A percentile compares a stretch with the other conserved stretches of the same genome.
Evolutionary conservation across 2,113 vertebrate genomes (phyloP).

Genomic region (Psilopogon haemacephalus): DNA sequence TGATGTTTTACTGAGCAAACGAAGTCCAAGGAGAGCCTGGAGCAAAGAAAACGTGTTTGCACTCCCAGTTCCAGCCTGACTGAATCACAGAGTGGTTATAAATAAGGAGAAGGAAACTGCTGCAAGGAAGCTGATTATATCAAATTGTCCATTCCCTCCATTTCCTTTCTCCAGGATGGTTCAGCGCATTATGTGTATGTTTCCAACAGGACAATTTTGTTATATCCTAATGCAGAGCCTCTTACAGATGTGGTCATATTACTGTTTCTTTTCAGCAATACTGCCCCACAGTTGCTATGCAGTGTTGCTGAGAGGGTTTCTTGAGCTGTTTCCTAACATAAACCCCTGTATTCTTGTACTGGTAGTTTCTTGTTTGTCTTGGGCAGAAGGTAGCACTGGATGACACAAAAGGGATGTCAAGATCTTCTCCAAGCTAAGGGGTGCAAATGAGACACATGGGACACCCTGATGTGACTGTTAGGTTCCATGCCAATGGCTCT

Average conservation of each 20-base stretch:
- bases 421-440: not conserved
- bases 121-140: constrained; percentile 43
- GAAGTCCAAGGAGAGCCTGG: constrained; percentile 48
- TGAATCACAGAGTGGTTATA: constrained; percentile 40
- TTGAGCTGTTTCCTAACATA: not conserved
- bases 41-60: constrained; percentile 38
- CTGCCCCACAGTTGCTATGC: not conserved
- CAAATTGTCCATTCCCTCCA: constrained; percentile 38
- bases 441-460: not conserved
- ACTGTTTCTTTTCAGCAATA: not conserved
- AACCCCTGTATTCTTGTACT: not conserved
- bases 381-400: not conserved
- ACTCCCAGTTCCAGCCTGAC: constrained; percentile 41
- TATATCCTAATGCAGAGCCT: not conserved
- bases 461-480: fast-evolving
- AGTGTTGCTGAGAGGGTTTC: not conserved
- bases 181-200: constrained; percentile 20
- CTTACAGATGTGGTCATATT: not conserved
- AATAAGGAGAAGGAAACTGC: constrained; percentile 56
- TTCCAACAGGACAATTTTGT: not conserved
- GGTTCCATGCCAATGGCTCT: not conserved
- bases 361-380: not conserved
- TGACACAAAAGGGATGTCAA: not conserved
- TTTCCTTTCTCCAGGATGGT: constrained; percentile 20
- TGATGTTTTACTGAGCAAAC: constrained; percentile 48